Evolutionary conservation across 2,888 invertebrate genomes (phyloP).

Genomic region (Pachydiplax longipennis): DNA sequence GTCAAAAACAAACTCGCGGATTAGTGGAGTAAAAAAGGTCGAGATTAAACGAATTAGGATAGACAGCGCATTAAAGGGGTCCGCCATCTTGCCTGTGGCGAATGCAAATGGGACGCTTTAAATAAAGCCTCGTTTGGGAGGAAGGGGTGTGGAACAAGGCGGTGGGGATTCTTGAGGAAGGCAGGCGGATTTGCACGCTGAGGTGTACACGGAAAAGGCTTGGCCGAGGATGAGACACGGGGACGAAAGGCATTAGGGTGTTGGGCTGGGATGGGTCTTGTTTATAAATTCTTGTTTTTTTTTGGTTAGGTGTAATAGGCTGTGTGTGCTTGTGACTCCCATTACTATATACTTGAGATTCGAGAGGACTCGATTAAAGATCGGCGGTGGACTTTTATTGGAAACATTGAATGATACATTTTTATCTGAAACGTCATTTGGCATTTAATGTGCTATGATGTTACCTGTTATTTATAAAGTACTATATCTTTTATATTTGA

Average conservation of each 20-base stretch:
- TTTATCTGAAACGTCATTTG: no score
- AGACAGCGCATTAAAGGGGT: neutral
- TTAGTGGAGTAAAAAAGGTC: neutral
- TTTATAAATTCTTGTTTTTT: neutral
- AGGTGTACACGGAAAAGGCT: neutral
- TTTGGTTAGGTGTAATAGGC: neutral
- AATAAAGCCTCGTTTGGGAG: neutral
- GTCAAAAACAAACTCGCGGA: neutral
- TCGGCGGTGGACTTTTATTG: no score
- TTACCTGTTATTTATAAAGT: no score
- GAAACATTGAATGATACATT: no score
- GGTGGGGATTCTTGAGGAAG: neutral
- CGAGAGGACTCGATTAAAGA: no score
- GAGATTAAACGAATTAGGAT: neutral
- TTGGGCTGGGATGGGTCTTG: neutral
- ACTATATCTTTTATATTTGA: no score
- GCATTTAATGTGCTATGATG: no score
- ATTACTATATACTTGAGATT: no score
- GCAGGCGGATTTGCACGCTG: neutral
- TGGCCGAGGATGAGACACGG: neutral
- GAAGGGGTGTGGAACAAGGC: neutral
- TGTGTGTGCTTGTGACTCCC: no score
- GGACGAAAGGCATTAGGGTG: neutral
- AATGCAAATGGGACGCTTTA: neutral
- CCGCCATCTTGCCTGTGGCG: neutral